phyloP scores from a whole-genome alignment of 1,140 invertebrate species.

The Lanistes nyassanus region DNA sequence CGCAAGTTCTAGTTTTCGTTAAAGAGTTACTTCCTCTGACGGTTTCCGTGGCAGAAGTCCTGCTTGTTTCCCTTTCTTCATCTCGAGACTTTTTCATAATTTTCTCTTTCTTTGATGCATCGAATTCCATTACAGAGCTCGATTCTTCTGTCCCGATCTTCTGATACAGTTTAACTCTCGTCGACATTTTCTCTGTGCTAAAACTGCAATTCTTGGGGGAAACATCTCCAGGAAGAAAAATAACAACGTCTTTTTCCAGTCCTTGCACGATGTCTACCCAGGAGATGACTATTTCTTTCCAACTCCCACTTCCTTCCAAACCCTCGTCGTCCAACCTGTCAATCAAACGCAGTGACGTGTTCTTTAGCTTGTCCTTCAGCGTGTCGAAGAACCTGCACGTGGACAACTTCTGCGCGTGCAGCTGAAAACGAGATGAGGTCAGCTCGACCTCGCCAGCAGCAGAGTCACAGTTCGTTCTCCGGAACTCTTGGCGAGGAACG shows the following conservation, averaged over 20 bases:
- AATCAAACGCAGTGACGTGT: too few relatives aligned
- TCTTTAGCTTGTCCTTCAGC: background rate
- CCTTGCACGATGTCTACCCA: background rate
- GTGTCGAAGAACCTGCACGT: background rate
- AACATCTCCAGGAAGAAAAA: background rate
- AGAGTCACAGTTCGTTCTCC: background rate
- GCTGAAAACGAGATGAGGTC: background rate
- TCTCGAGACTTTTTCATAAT: too few relatives aligned
- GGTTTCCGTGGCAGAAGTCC: too few relatives aligned
- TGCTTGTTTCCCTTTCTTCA: too few relatives aligned
- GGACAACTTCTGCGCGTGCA: background rate
- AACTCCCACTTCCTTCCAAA: background rate
- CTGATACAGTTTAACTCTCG: too few relatives aligned
- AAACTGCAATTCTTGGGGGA: too few relatives aligned
- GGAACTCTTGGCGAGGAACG: background rate
- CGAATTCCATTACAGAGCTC: too few relatives aligned
- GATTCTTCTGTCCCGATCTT: too few relatives aligned
- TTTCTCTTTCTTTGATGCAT: too few relatives aligned
- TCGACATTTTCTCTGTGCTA: too few relatives aligned
- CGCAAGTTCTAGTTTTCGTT: too few relatives aligned
- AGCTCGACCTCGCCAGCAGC: background rate
- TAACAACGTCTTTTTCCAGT: background rate
- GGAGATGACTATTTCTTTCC: background rate
- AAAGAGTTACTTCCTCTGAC: too few relatives aligned
- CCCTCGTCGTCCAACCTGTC: background rate